Percentiles rank a stretch among this genome's conserved stretches.
Evolutionary conservation across 1,140 invertebrate species (phyloP).

Genomic region (Plectus sambesii): DNA sequence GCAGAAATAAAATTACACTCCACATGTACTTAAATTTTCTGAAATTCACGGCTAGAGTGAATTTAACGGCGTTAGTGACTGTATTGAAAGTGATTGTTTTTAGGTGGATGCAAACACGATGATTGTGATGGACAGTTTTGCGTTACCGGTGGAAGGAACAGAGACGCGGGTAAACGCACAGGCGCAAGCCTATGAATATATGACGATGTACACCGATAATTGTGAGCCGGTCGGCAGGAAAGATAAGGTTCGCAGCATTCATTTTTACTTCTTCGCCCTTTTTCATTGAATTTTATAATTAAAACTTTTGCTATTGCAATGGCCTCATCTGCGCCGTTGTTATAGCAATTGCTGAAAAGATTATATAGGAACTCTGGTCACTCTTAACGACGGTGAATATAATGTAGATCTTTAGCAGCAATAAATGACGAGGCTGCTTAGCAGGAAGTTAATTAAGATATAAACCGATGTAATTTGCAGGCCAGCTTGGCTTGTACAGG

Average conservation of each 20-base stretch:
- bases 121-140: constrained; percentile 87
- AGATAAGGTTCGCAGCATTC: constrained; percentile 32
- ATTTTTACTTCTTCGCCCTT: background rate
- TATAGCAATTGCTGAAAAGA: background rate
- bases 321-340: background rate
- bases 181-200: constrained; percentile 98
- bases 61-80: constrained; percentile 13
- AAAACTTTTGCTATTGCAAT: background rate
- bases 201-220: constrained; percentile 94
- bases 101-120: constrained; percentile 73
- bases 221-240: constrained; percentile 68
- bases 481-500: too few relatives aligned
- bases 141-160: constrained; percentile 90
- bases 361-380: too few relatives aligned
- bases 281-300: constrained; percentile 5
- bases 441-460: too few relatives aligned
- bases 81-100: too few relatives aligned
- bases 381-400: too few relatives aligned
- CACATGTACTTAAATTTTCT: too few relatives aligned
- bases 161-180: constrained; percentile 96
- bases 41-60: constrained; percentile 8
- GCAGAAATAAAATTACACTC: too few relatives aligned
- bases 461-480: too few relatives aligned
- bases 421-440: too few relatives aligned
- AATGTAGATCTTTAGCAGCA: constrained; percentile 11